Conservation (phyloP, 92 coral and sea anemone species). For the Zoanthus sociatus region DNA sequence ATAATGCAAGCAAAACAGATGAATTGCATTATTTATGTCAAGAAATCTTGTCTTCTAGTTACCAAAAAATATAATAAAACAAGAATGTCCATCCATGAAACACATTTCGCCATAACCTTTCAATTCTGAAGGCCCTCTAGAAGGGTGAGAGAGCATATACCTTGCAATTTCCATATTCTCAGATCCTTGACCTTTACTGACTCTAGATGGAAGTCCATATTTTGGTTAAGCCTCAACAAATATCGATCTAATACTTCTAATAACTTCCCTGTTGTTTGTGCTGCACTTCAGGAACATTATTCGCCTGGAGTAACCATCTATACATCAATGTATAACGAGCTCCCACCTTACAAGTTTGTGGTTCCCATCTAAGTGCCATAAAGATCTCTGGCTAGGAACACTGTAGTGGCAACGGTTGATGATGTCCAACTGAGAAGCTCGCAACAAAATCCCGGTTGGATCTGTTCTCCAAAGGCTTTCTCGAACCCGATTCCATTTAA, state of each 20-base stretch:
- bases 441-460: slow-evolving; percentile 53
- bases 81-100: slow-evolving; percentile 76
- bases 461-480: slow-evolving; percentile 54
- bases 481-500: slow-evolving; percentile 52
- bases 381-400: slow-evolving; percentile 64
- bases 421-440: slow-evolving; percentile 57
- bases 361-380: slow-evolving; percentile 61
- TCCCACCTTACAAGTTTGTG: slow-evolving; percentile 63
- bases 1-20: slow-evolving; percentile 50
- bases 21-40: slow-evolving; percentile 55
- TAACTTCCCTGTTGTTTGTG: slow-evolving; percentile 48
- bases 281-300: slow-evolving; percentile 35
- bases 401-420: slow-evolving; percentile 46
- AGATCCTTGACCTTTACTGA: slow-evolving; percentile 67
- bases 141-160: slow-evolving; percentile 60
- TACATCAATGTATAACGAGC: slow-evolving; percentile 49
- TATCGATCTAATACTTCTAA: slow-evolving; percentile 56
- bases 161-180: slow-evolving; percentile 68
- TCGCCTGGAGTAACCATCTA: slow-evolving; percentile 52
- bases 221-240: slow-evolving; percentile 53
- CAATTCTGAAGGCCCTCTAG: slow-evolving; percentile 66
- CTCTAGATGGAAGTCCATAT: slow-evolving; percentile 61
- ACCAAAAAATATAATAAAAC: slow-evolving; percentile 64
- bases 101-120: slow-evolving; percentile 73
- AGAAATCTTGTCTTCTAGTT: slow-evolving; percentile 61